A percentile compares a stretch with the other conserved stretches of the same genome.
These are phyloP conservation scores for Cossypha niveicapilla DNA, from an alignment of 2,797 vertebrate species.

Conservation along the genomic window DNA sequence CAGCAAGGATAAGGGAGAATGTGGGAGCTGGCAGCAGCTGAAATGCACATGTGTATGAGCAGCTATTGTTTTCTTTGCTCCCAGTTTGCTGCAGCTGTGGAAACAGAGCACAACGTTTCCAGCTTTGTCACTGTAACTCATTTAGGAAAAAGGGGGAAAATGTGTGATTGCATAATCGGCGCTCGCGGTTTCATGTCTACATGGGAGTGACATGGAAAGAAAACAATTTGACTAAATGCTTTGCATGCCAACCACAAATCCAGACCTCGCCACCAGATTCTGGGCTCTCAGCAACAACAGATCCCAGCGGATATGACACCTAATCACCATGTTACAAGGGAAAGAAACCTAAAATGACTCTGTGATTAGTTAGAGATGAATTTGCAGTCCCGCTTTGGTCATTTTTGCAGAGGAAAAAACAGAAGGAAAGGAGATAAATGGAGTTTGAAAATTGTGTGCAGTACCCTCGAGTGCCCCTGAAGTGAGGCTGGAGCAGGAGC, in stretches of 20 bases:
- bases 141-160: not conserved
- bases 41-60: not conserved
- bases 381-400: not conserved
- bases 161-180: not conserved
- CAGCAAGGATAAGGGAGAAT: not conserved
- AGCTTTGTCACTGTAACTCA: not conserved
- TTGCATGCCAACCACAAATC: not conserved
- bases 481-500: not conserved
- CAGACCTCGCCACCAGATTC: not conserved
- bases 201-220: not conserved
- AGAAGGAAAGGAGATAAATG: not conserved
- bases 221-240: not conserved
- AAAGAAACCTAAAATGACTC: not conserved
- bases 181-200: not conserved
- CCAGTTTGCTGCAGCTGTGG: slow-evolving; percentile 8
- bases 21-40: slow-evolving; percentile 14
- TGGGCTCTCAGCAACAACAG: not conserved
- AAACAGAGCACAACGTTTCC: not conserved
- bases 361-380: not conserved
- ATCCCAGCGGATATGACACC: not conserved
- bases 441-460: not conserved
- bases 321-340: not conserved
- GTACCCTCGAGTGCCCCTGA: accelerated
- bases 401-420: not conserved
- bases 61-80: slow-evolving; percentile 28